Evolutionary conservation across 1,140 invertebrate genomes (phyloP).

Genomic region (Elymnias hypermnestra): DNA sequence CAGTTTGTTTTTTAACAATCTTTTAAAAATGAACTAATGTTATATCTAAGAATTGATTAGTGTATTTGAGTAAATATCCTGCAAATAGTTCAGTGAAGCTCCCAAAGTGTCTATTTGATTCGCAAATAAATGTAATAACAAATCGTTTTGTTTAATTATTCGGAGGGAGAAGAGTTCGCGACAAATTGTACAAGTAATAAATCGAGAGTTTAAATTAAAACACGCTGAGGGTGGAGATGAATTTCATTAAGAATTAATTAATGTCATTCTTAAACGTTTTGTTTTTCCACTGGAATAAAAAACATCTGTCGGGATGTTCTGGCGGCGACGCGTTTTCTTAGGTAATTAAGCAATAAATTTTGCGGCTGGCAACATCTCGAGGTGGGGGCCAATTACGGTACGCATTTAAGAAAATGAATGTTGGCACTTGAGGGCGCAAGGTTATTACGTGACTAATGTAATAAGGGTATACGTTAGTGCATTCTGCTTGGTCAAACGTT

Average conservation of each 20-base stretch:
- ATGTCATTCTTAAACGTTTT: conserved; percentile 75
- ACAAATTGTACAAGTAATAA: conserved; percentile 73
- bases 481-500: neutral
- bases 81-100: conserved; percentile 21
- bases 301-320: conserved; percentile 65
- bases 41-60: neutral
- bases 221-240: conserved; percentile 70
- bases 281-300: conserved; percentile 73
- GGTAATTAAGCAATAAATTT: conserved; percentile 76
- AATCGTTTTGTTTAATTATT: conserved; percentile 64
- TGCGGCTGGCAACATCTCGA: conserved; percentile 64
- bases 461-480: neutral
- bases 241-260: conserved; percentile 77
- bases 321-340: conserved; percentile 66
- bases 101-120: conserved; percentile 45
- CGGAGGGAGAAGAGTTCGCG: conserved; percentile 44
- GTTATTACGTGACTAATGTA: conserved; percentile 34
- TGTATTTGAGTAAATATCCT: too few relatives aligned
- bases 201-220: conserved; percentile 73
- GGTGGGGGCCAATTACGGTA: conserved; percentile 66
- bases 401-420: conserved; percentile 70
- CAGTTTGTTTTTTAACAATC: conserved; percentile 10
- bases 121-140: conserved; percentile 64
- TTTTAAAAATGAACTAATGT: conserved; percentile 15
- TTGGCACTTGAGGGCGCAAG: conserved; percentile 39